Conservation (phyloP, 2,888 invertebrate genomes). For the Andrena fulva region DNA sequence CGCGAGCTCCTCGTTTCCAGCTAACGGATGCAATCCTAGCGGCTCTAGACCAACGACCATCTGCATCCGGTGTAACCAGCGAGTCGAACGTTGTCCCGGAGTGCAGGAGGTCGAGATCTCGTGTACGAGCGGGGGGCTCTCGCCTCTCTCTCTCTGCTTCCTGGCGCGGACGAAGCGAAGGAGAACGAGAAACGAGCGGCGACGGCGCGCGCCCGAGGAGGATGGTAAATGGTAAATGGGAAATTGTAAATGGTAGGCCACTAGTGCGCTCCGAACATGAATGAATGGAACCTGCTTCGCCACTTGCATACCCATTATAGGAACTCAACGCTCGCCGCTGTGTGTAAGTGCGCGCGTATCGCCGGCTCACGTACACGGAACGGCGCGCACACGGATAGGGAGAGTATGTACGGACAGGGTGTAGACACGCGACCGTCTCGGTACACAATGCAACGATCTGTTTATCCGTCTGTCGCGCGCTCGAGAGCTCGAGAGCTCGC, state of each 20-base stretch:
- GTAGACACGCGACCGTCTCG: conserved; percentile 56
- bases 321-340: conserved; percentile 64
- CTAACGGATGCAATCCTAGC: conserved; percentile 45
- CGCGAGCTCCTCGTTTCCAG: conserved; percentile 16
- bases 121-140: conserved; percentile 50
- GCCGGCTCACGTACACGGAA: conserved; percentile 51
- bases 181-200: conserved; percentile 67
- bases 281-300: conserved; percentile 84
- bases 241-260: conserved; percentile 82
- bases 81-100: conserved; percentile 37
- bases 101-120: conserved; percentile 57
- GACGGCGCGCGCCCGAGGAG: conserved; percentile 70
- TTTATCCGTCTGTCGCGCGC: conserved; percentile 64
- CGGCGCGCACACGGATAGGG: conserved; percentile 1
- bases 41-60: conserved; percentile 32
- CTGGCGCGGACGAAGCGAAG: background rate
- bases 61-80: conserved; percentile 59
- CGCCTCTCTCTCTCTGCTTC: background rate
- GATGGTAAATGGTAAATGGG: conserved; percentile 80
- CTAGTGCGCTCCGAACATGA: conserved; percentile 80
- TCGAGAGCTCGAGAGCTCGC: conserved; percentile 20
- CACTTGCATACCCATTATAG: conserved; percentile 83
- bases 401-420: conserved; percentile 34
- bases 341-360: conserved; percentile 46
- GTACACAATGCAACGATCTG: conserved; percentile 62